Evolutionary conservation across 2,888 invertebrate species (phyloP).

Genomic region (Ochropacha duplaris): DNA sequence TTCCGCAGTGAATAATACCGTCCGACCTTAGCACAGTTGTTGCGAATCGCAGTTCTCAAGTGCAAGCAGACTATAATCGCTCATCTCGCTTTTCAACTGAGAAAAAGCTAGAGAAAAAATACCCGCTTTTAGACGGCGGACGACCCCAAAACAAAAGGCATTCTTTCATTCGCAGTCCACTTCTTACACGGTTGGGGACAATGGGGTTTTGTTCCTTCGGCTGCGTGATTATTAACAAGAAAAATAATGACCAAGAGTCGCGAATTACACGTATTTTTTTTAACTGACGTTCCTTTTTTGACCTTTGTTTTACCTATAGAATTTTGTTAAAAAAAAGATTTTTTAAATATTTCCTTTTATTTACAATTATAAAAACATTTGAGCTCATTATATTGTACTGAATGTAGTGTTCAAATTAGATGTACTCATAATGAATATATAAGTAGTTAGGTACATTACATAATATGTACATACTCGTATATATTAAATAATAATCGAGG

Average conservation of each 20-base stretch:
- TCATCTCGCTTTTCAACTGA: slow-evolving; percentile 38
- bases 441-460: too few relatives aligned
- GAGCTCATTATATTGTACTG: too few relatives aligned
- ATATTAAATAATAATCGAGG: too few relatives aligned
- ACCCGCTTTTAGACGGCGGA: slow-evolving; percentile 33
- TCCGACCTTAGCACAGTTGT: slow-evolving; percentile 20
- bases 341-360: too few relatives aligned
- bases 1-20: slow-evolving; percentile 21
- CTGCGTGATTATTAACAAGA: slow-evolving; percentile 56
- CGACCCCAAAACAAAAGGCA: slow-evolving; percentile 58
- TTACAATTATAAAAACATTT: too few relatives aligned
- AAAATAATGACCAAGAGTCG: slow-evolving; percentile 34
- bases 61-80: slow-evolving; percentile 37
- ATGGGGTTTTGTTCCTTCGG: slow-evolving; percentile 54
- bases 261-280: slow-evolving; percentile 30
- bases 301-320: too few relatives aligned
- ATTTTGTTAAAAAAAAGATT: too few relatives aligned
- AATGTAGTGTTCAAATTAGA: too few relatives aligned
- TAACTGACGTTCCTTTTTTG: too few relatives aligned
- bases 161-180: slow-evolving; percentile 52
- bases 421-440: too few relatives aligned
- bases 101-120: slow-evolving; percentile 28
- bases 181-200: slow-evolving; percentile 56
- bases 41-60: slow-evolving; percentile 29
- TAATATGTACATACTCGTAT: too few relatives aligned